These are phyloP conservation scores for Cryptotermes secundus DNA, from an alignment of 1,140 invertebrate genomes.

Conservation along the genomic window DNA sequence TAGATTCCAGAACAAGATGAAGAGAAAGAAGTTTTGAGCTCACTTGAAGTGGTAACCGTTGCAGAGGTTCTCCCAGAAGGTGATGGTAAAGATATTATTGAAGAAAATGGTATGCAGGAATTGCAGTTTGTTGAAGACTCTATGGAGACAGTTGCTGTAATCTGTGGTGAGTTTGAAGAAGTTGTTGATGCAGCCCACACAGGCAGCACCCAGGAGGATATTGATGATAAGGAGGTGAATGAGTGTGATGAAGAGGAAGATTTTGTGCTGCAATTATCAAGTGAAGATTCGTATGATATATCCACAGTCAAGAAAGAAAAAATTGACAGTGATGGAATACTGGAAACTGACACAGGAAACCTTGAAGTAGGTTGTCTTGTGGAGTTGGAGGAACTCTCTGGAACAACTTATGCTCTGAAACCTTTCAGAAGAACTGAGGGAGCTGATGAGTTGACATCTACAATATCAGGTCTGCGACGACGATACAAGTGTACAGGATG, in stretches of 20 bases:
- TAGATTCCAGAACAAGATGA: no score
- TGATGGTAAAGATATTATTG: background rate
- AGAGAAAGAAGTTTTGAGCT: no score
- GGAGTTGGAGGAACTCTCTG: background rate
- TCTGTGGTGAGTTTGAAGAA: background rate
- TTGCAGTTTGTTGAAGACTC: background rate
- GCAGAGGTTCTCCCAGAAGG: no score
- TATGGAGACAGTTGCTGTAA: background rate
- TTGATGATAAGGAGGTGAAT: background rate
- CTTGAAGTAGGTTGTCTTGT: background rate
- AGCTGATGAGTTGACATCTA: no score
- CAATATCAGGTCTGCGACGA: background rate
- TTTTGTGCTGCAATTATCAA: background rate
- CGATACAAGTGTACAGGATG: slow-evolving; percentile 14
- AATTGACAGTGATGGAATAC: background rate
- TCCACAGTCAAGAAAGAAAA: background rate
- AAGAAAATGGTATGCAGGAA: background rate
- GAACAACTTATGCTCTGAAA: background rate
- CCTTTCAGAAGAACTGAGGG: background rate
- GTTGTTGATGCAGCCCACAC: background rate
- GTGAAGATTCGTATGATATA: background rate
- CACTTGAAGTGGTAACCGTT: no score
- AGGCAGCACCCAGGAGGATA: background rate
- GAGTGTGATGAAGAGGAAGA: background rate
- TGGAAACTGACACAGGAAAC: background rate